A percentile compares a stretch with the other conserved stretches of the same genome.
phyloP scores from a whole-genome alignment of 1,140 invertebrate genomes.

The Drosophila ironensis region DNA sequence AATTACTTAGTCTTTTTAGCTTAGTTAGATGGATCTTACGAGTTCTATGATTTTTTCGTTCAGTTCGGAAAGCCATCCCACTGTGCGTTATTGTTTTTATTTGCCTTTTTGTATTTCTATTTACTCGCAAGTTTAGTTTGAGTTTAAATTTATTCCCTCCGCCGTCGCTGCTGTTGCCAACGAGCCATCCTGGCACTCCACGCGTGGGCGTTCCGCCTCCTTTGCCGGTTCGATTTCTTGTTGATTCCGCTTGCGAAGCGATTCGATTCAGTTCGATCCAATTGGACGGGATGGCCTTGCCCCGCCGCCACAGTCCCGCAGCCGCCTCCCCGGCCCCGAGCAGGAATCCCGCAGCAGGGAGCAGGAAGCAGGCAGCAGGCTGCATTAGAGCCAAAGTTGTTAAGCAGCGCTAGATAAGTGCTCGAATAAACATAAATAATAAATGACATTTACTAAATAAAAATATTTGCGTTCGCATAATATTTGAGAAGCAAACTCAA shows the following conservation, averaged over 20 bases:
- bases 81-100: constrained; percentile 69
- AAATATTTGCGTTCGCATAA: constrained; percentile 82
- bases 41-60: not conserved
- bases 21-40: not conserved
- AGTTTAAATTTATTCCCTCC: constrained; percentile 76
- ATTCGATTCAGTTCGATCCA: constrained; percentile 27
- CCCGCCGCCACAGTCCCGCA: not conserved
- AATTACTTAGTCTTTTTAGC: not conserved
- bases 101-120: constrained; percentile 80
- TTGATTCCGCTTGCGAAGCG: constrained; percentile 36
- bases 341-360: too few relatives aligned
- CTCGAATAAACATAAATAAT: constrained; percentile 82
- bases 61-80: not conserved
- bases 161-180: not conserved
- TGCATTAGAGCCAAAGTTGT: constrained; percentile 79
- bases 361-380: constrained; percentile 27
- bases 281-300: constrained; percentile 70
- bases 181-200: constrained; percentile 34
- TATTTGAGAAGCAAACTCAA: constrained; percentile 82
- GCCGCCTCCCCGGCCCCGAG: not conserved
- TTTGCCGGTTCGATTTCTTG: constrained; percentile 30
- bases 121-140: constrained; percentile 78
- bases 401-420: constrained; percentile 82
- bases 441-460: constrained; percentile 82
- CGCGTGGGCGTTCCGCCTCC: constrained; percentile 40